phyloP scores from a whole-genome alignment of 2,888 invertebrate genomes.

The Netelia fuscicornis region DNA sequence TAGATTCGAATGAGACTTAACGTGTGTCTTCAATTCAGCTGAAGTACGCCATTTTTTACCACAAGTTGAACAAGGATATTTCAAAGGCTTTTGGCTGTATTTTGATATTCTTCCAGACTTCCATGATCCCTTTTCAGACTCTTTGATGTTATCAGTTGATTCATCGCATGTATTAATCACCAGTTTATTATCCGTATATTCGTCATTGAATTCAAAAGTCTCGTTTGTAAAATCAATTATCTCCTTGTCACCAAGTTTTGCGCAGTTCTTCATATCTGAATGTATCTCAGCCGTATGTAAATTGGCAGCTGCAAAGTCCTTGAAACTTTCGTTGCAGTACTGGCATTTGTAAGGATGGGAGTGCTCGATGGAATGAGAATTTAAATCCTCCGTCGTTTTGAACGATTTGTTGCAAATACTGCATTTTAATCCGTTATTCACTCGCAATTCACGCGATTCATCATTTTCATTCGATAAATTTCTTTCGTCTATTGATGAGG shows the following conservation, averaged over 20 bases:
- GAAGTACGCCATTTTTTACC: conserved; percentile 75
- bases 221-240: conserved; percentile 54
- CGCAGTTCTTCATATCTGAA: conserved; percentile 34
- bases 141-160: not conserved
- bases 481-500: not conserved
- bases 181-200: conserved; percentile 13
- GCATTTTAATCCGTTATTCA: not conserved
- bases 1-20: conserved; percentile 76
- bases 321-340: conserved; percentile 58
- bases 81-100: conserved; percentile 70
- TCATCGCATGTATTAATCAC: not conserved
- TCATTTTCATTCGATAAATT: not conserved
- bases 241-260: conserved; percentile 37
- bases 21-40: conserved; percentile 75
- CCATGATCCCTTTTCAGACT: conserved; percentile 21
- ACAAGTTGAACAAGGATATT: conserved; percentile 76
- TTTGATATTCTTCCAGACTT: conserved; percentile 71
- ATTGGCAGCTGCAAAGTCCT: conserved; percentile 40
- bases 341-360: conserved; percentile 57
- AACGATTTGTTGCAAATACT: not conserved
- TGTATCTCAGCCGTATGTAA: conserved; percentile 47
- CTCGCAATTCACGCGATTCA: not conserved
- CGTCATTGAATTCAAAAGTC: conserved; percentile 56
- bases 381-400: conserved; percentile 44
- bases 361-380: conserved; percentile 59